Evolutionary conservation across 1,140 invertebrate genomes (phyloP).

Genomic region (Andrena cerasifolii): DNA sequence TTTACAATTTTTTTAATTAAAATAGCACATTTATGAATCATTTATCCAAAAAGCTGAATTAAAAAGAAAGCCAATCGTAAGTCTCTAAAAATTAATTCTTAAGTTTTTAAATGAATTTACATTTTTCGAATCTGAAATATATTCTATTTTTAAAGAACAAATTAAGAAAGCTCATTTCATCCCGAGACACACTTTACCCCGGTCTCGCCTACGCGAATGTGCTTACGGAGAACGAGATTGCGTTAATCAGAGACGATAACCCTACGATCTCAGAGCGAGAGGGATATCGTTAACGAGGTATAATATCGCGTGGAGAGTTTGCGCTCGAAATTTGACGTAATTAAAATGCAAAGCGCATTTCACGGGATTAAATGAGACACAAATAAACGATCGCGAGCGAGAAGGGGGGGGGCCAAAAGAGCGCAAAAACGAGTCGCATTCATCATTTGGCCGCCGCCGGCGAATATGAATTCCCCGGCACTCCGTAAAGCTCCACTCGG

Average conservation of each 20-base stretch:
- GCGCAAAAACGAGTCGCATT: slow-evolving; percentile 20
- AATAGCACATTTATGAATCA: too few relatives aligned
- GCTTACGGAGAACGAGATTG: too few relatives aligned
- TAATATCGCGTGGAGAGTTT: neutral
- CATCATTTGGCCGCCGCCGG: slow-evolving; percentile 2
- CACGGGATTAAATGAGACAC: slow-evolving; percentile 21
- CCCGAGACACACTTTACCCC: too few relatives aligned
- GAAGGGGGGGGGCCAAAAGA: neutral
- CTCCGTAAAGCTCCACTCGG: neutral
- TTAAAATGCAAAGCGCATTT: slow-evolving; percentile 35
- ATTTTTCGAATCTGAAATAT: too few relatives aligned
- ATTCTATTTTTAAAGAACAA: too few relatives aligned
- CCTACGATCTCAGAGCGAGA: neutral
- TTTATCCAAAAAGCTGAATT: too few relatives aligned
- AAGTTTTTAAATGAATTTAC: too few relatives aligned
- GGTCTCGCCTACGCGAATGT: too few relatives aligned
- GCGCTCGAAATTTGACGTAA: slow-evolving; percentile 21
- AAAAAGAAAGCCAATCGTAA: too few relatives aligned
- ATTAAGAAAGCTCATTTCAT: too few relatives aligned
- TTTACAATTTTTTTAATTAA: too few relatives aligned
- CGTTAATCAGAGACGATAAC: neutral
- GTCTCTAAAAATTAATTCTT: too few relatives aligned
- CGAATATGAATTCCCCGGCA: slow-evolving; percentile 17
- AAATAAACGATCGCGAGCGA: slow-evolving; percentile 27
- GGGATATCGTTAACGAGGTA: neutral